phyloP scores from a whole-genome alignment of 2,797 vertebrate species.

The Erethizon dorsatum region DNA sequence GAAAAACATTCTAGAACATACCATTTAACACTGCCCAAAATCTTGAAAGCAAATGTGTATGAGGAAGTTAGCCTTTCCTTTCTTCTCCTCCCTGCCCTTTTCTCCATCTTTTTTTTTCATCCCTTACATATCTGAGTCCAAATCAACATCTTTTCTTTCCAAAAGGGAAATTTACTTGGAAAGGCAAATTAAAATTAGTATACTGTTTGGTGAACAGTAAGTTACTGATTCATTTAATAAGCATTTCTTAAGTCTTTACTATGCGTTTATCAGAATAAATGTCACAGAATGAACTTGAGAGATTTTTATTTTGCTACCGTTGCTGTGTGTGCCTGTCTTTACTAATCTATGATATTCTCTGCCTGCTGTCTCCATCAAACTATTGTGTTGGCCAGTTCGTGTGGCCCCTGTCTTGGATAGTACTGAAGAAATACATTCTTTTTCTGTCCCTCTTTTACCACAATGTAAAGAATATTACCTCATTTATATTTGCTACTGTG shows the following conservation, averaged over 20 bases:
- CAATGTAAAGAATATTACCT: not conserved
- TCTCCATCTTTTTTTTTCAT: not conserved
- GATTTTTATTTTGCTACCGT: constrained; percentile 30
- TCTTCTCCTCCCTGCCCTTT: not conserved
- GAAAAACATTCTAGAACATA: not conserved
- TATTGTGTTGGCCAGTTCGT: not conserved
- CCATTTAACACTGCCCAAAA: not conserved
- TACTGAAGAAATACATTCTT: constrained; percentile 32
- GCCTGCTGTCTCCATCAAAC: not conserved
- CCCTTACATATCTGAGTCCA: constrained; percentile 17
- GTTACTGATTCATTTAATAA: constrained; percentile 28
- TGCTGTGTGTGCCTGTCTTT: not conserved
- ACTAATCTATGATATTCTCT: not conserved
- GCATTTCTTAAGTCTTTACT: constrained; percentile 47
- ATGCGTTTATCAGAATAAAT: not conserved
- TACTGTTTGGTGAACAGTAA: constrained; percentile 15
- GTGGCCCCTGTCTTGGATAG: not conserved
- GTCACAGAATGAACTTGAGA: constrained; percentile 11
- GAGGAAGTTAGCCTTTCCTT: constrained; percentile 7
- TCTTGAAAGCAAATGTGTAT: not conserved
- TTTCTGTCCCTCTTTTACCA: not conserved
- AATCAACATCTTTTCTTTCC: constrained; percentile 44
- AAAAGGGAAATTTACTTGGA: constrained; percentile 36
- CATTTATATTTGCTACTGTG: not conserved
- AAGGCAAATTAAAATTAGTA: constrained; percentile 32